These are phyloP conservation scores for Xylocampa areola DNA, from an alignment of 2,888 invertebrate species.

Conservation along the genomic window DNA sequence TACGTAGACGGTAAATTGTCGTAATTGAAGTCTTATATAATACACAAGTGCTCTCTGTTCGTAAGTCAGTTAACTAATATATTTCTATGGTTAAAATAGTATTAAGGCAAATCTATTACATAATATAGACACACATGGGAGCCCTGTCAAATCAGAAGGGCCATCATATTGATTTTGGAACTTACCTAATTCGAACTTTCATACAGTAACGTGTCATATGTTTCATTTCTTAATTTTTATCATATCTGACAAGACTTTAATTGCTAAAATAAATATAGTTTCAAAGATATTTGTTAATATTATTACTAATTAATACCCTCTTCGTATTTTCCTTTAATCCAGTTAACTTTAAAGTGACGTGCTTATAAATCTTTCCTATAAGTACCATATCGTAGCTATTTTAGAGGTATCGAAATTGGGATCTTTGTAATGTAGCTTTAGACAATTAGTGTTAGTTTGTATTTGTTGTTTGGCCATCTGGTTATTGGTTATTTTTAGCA, in stretches of 20 bases:
- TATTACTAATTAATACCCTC: background rate
- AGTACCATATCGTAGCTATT: constrained; percentile 85
- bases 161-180: constrained; percentile 8
- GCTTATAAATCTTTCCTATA: constrained; percentile 72
- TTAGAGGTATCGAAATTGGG: constrained; percentile 52
- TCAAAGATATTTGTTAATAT: constrained; percentile 2
- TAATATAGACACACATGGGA: background rate
- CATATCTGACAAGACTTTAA: constrained; percentile 1
- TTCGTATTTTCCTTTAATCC: constrained; percentile 1
- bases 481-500: background rate
- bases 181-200: background rate
- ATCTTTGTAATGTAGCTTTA: constrained; percentile 37
- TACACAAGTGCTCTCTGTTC: background rate
- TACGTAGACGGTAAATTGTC: constrained; percentile 4
- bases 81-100: constrained; percentile 4
- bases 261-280: background rate
- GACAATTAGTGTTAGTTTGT: constrained; percentile 26
- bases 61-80: constrained; percentile 5
- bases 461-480: constrained; percentile 4
- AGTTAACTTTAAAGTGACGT: constrained; percentile 58
- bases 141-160: constrained; percentile 23
- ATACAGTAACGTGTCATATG: constrained; percentile 10
- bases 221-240: constrained; percentile 28
- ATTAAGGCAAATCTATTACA: constrained; percentile 4
- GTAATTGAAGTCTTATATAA: constrained; percentile 6